phyloP scores from a whole-genome alignment of 2,888 invertebrate genomes.

The Ernsta delagoae region DNA sequence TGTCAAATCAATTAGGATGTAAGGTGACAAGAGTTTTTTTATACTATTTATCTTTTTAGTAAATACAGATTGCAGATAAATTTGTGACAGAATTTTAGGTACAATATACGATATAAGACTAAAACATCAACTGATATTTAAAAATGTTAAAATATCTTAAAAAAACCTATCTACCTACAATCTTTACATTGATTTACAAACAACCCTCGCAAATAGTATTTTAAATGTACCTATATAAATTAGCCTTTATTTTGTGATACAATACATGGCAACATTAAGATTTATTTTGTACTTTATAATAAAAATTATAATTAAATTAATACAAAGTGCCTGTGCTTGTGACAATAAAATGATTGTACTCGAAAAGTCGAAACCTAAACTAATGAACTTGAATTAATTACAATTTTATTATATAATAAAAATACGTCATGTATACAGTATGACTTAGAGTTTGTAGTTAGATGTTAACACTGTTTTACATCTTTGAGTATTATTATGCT shows the following conservation, averaged over 20 bases:
- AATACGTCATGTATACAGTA: constrained; percentile 20
- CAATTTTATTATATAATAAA: not conserved
- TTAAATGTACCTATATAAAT: constrained; percentile 3
- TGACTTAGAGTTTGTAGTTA: constrained; percentile 22
- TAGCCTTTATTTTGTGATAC: constrained; percentile 41
- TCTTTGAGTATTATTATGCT: constrained; percentile 6
- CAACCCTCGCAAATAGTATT: constrained; percentile 35
- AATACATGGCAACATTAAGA: constrained; percentile 65
- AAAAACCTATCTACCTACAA: not conserved
- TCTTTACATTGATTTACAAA: constrained; percentile 16
- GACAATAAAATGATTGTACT: constrained; percentile 21
- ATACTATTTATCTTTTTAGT: no score
- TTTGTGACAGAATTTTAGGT: not conserved
- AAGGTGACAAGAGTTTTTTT: no score
- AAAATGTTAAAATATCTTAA: not conserved
- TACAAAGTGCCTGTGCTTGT: constrained; percentile 32
- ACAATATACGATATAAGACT: not conserved
- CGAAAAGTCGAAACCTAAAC: not conserved
- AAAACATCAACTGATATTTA: no score
- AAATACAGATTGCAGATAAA: no score
- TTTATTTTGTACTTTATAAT: constrained; percentile 65
- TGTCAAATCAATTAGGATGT: no score
- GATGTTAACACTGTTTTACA: constrained; percentile 8
- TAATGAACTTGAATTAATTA: no score
- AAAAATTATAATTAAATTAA: constrained; percentile 33